Evolutionary conservation across 2,797 vertebrate genomes (phyloP), one percentile per base, ranked within the genome.

Genomic region (Diplodus puntazzo): DNA sequence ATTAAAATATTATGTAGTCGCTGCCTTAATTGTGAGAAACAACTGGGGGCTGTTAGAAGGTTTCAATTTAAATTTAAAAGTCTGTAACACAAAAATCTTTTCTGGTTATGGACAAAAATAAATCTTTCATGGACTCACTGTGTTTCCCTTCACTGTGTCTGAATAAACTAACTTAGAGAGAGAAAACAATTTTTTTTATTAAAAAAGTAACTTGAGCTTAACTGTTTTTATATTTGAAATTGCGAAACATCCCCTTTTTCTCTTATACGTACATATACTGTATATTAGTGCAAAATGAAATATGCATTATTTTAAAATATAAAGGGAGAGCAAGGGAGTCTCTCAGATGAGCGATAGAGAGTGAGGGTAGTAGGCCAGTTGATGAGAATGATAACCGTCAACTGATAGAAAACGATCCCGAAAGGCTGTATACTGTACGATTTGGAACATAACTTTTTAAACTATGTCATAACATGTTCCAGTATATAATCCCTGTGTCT

Each of bases 381-480:
- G 25, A 60, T 10, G 45, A 63, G 16, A 16, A n/a, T 54, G 3
- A 48, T 25, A 60, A 25, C 6, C 3, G 1, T 57, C 5, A 54
- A 72, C 23, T 63, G 20, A 46, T 39, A 46, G 20, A 30, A 30
- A 21, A 25, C 10, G 23, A 18, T 62, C 66, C 48, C 13, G 50
- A 58, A 70, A 59, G 39, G 17, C 46, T 34, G 23, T 2, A 23
- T 14, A 54, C 25, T 60, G 34, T 34, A 46, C 50, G 50, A 6
- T 58, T 58, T 50, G 10, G 17, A 65, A 58, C 8, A 58, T 25
- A 77, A 67, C 27, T 73, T 59, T 55, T 57, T 46, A 76, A 73
- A 83, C 52, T 53, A 52, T 76, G 72, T 77, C 62, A 67, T 46
- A 53, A 54, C 42, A 63, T 68, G 27, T 53, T 53, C 18, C 16